phyloP scores from a whole-genome alignment of 2,888 invertebrate genomes.

The Gandaritis pyraliata region DNA sequence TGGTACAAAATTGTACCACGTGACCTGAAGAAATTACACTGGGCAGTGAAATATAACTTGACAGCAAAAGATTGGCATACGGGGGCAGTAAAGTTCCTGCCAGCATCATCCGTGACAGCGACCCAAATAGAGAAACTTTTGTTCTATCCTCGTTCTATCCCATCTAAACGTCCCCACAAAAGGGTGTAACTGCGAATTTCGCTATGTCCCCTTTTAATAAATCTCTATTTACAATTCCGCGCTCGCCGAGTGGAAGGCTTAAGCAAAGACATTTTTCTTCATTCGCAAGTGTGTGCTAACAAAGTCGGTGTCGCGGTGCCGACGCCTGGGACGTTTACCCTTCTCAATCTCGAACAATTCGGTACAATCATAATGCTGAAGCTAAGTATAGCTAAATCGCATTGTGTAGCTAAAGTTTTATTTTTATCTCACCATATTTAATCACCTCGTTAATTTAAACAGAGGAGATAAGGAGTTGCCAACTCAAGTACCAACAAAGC shows the following conservation, averaged over 20 bases:
- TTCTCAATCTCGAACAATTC: constrained; percentile 67
- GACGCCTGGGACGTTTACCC: constrained; percentile 64
- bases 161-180: constrained; percentile 55
- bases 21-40: no score
- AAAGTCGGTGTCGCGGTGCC: constrained; percentile 63
- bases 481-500: constrained; percentile 37
- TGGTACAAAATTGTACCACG: no score
- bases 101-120: constrained; percentile 38
- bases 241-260: constrained; percentile 78
- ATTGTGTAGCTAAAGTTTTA: constrained; percentile 48
- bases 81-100: constrained; percentile 35
- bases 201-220: constrained; percentile 79
- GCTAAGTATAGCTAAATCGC: constrained; percentile 34
- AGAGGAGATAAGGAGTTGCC: constrained; percentile 39
- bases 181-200: constrained; percentile 68
- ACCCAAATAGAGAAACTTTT: constrained; percentile 54
- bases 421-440: constrained; percentile 54
- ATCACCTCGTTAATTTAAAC: constrained; percentile 42
- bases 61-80: no score
- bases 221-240: constrained; percentile 81
- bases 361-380: constrained; percentile 60
- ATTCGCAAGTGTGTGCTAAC: constrained; percentile 79
- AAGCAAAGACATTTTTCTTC: constrained; percentile 83
- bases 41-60: no score
- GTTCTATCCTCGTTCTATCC: constrained; percentile 51